phyloP scores from a whole-genome alignment of 2,797 vertebrate genomes.

The Cephalopachus bancanus region DNA sequence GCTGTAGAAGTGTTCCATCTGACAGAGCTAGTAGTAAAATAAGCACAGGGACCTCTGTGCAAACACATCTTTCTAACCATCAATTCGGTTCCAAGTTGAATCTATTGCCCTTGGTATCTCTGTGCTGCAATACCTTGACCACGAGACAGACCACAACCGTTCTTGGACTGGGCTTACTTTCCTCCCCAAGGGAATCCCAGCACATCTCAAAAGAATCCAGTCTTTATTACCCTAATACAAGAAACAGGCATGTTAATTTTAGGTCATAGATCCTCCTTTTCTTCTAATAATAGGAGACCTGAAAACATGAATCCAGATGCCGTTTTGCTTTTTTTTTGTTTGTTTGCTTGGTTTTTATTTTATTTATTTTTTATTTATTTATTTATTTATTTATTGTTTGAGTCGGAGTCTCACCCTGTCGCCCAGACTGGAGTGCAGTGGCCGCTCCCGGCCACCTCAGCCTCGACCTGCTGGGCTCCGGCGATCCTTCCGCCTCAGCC shows the following conservation, averaged over 20 bases:
- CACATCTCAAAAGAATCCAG: background rate
- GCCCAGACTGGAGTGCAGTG: too few species aligned
- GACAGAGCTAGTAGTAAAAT: background rate
- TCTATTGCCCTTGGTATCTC: background rate
- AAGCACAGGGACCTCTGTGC: background rate
- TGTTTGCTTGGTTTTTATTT: too few species aligned
- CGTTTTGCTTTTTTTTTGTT: background rate
- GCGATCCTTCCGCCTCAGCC: too few species aligned
- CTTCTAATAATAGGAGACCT: background rate
- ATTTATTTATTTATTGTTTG: too few species aligned
- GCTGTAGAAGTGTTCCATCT: background rate
- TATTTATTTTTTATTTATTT: too few species aligned
- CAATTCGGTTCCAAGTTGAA: background rate
- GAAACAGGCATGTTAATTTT: background rate
- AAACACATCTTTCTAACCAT: background rate
- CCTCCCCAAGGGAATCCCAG: background rate
- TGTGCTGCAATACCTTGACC: background rate
- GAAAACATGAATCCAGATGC: background rate
- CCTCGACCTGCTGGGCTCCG: too few species aligned
- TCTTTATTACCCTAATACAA: background rate
- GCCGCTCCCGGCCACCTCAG: too few species aligned
- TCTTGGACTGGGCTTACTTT: background rate
- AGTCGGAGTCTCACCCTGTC: too few species aligned
- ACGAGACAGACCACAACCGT: background rate
- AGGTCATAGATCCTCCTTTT: background rate